These are phyloP conservation scores for Iguana delicatissima DNA, from an alignment of 2,797 vertebrate species.

Conservation along the genomic window DNA sequence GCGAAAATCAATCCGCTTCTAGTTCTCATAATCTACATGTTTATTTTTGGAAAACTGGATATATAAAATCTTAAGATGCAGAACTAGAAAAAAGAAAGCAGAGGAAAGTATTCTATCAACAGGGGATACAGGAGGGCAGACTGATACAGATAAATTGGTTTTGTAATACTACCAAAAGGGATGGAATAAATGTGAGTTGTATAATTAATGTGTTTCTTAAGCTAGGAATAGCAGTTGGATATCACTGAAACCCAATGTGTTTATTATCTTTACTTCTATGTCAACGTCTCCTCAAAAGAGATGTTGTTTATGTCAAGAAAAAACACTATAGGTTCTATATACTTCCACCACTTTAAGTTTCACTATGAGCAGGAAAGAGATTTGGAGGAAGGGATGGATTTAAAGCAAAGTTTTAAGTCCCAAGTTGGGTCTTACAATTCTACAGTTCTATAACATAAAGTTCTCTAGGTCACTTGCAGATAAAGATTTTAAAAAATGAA, in stretches of 20 bases:
- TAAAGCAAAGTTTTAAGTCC: too few relatives aligned
- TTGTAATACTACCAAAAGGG: slow-evolving; percentile 17
- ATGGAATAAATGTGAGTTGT: neutral
- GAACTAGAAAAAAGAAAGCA: slow-evolving; percentile 16
- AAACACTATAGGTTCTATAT: neutral
- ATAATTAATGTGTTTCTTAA: slow-evolving; percentile 13
- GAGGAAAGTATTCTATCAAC: slow-evolving; percentile 20
- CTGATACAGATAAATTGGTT: slow-evolving; percentile 7
- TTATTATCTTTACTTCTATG: neutral
- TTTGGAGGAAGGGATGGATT: neutral
- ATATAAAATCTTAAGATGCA: slow-evolving; percentile 33
- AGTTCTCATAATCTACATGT: slow-evolving; percentile 46
- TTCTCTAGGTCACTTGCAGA: too few relatives aligned
- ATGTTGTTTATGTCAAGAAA: neutral
- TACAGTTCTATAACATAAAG: too few relatives aligned
- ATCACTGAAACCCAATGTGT: neutral
- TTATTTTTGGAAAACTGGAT: slow-evolving; percentile 44
- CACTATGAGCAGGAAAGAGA: neutral
- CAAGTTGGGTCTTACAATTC: neutral
- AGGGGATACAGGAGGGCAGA: neutral
- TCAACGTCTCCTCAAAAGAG: neutral
- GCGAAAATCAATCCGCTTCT: slow-evolving; percentile 69
- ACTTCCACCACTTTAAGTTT: neutral
- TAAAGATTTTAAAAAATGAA: too few relatives aligned
- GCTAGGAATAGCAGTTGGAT: slow-evolving; percentile 5